Base-by-base conservation (phyloP, 2,888 invertebrate species). In the Tiphia femorata region DNA sequence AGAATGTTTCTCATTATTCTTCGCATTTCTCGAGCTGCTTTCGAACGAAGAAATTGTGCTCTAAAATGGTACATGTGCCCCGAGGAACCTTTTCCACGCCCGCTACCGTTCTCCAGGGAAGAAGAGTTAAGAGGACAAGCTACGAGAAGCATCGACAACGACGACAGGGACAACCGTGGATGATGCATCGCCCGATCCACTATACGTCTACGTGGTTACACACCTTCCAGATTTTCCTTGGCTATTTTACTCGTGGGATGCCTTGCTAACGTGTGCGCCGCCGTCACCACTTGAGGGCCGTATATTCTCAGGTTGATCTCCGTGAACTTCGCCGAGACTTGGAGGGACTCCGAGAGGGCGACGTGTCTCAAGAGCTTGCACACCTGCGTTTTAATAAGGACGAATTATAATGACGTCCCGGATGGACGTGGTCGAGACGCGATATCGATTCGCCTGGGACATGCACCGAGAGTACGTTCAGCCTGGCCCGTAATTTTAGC, bases 301-400 rank as follows among this genome's bases (percentile, higher is more conserved):
- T 97, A 95, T 82, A 96, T 95, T 83, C 96, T 88, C 75, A 98
- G 87, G 86, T 96, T 96, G 74, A 96, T 94, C 85, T 98, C 97
- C 44, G 97, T 94, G 81, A 98, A 97, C 84, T 97, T 96, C 5
- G 97, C 95, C 73, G 95, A 93, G 50, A 98, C 96, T 87, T 98
- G 96, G 58, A 98, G 87, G 35, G 95, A 92, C 84, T 98, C 98
- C 25, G 96, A 94, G 73, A 94, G 89, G 38, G 98, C 96, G 82
- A 98, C 94, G 85, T 99, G 98, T 79, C 97, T 90, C 72, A 99
- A 87, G 72, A 99, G 88, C 86, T 98, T 98, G 86, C 98, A 98
- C 68, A 96, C 94, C 95, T 96, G 81, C 1, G n/a, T 41, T 41
- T 38, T 19, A 33, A 33, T 33, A 33, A 33, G 12, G 33, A 33